Base-by-base conservation (phyloP, 2,888 invertebrate species). In the Lottia gigantea region DNA sequence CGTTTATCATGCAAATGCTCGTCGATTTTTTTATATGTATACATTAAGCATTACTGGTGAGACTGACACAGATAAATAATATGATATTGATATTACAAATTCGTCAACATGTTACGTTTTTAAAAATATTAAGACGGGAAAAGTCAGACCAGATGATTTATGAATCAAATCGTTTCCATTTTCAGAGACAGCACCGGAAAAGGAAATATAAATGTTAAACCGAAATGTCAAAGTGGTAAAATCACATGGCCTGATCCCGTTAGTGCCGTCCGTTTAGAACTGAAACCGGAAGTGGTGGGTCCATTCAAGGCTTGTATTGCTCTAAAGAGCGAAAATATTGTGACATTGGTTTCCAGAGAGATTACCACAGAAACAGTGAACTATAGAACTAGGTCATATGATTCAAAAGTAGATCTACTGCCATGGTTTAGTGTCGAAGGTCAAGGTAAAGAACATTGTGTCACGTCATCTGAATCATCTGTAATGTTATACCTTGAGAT, bases 291-390 rank as follows among this genome's bases (percentile, higher is more conserved):
- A 23, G 23, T 55, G 11, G 19, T 15, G 15, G 55, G 55, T 12
- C 19, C 11, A 19, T 55, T 55, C 23, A 55, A 55, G 23, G 55
- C 55, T 16, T 55, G 55, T 55, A 23, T 55, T 55, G 19, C 23
- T 23, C 11, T 55, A 19, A 23, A 23, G 19, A 55, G 55, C 23
- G 12, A 55, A 55, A 55, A 23, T 55, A 23, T 55, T 19, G 23
- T 23, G 55, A 55, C 55, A 15, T 55, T 55, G 23, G 55, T 55
- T 55, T 55, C 55, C 11, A 55, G 55, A 23, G 55, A 55, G 23
- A 23, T 55, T 19, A 23, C 55, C 19, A 7, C 11, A 55, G 23
- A 23, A 19, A 55, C 23, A 12, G 55, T 55, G 11, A 55, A 55
- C 14, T 55, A 55, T 23, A 55, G 55, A 55, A 55, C 11, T 11